These are phyloP conservation scores for Electrona antarctica DNA, from an alignment of 2,113 vertebrate genomes.

Conservation along the genomic window DNA sequence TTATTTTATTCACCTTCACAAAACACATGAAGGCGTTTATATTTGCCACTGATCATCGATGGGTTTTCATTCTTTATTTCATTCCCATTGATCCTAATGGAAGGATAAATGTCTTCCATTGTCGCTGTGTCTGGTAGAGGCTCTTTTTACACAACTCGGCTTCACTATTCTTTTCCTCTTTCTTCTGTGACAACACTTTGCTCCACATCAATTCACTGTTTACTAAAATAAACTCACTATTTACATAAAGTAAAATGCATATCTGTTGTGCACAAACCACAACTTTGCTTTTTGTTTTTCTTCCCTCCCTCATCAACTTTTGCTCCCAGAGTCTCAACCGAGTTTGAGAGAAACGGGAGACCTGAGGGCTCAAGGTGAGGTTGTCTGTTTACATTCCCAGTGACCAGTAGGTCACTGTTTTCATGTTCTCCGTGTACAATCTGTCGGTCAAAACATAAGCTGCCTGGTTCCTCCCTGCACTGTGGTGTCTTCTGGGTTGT, in stretches of 20 bases:
- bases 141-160: slow-evolving; percentile 40
- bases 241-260: too few species aligned
- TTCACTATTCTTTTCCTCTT: slow-evolving; percentile 10
- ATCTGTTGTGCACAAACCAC: slow-evolving; percentile 58
- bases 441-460: background rate
- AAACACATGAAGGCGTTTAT: slow-evolving; percentile 26
- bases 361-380: slow-evolving; percentile 99
- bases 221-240: slow-evolving; percentile 66
- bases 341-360: slow-evolving; percentile 99
- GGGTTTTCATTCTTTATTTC: background rate
- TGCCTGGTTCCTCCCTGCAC: slow-evolving; percentile 30
- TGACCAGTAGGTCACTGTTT: slow-evolving; percentile 16
- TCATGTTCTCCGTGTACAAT: slow-evolving; percentile 10
- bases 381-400: slow-evolving; percentile 26
- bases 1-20: slow-evolving; percentile 25
- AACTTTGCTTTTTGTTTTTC: slow-evolving; percentile 40
- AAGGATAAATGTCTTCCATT: slow-evolving; percentile 23
- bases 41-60: slow-evolving; percentile 11
- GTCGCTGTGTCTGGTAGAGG: slow-evolving; percentile 36
- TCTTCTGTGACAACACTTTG: slow-evolving; percentile 14
- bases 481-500: slow-evolving; percentile 15
- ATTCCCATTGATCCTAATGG: slow-evolving; percentile 24
- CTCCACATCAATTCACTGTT: slow-evolving; percentile 23
- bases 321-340: slow-evolving; percentile 89
- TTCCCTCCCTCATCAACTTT: slow-evolving; percentile 40